Conservation (phyloP, 2,797 vertebrate genomes). For the Heliangelus exortis region DNA sequence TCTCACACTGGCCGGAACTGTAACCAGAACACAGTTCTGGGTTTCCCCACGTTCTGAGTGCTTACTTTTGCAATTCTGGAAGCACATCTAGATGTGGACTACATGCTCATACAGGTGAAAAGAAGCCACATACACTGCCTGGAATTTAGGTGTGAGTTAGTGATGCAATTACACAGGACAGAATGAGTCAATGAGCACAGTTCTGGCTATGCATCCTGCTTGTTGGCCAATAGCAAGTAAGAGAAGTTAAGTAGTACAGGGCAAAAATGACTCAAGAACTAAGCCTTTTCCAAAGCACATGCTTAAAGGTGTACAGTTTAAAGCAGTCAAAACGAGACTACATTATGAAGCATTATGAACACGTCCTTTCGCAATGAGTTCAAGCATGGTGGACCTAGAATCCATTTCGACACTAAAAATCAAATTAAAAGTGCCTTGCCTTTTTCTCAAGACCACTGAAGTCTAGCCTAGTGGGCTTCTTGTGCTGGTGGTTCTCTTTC, state of each 20-base stretch:
- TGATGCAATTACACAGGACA: neutral
- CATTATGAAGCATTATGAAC: neutral
- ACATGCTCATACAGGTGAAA: conserved; percentile 11
- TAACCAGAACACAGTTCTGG: neutral
- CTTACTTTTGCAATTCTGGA: neutral
- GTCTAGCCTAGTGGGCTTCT: neutral
- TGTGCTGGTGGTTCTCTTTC: neutral
- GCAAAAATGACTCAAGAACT: neutral
- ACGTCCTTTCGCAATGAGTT: neutral
- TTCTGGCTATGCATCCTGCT: neutral
- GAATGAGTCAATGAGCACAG: neutral
- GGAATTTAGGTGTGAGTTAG: conserved; percentile 17
- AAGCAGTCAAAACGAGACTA: neutral
- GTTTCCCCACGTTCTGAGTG: neutral
- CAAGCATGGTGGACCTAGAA: neutral
- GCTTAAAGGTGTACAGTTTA: neutral
- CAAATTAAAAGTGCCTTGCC: neutral
- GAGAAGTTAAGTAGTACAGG: neutral
- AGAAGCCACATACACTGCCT: neutral
- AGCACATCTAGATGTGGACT: neutral
- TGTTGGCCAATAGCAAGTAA: neutral
- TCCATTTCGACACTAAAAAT: neutral
- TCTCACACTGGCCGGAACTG: neutral
- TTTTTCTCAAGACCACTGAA: neutral
- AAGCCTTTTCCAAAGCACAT: neutral